These are phyloP conservation scores for Sebastes cheni DNA, from an alignment of 2,797 vertebrate species.

Conservation along the genomic window DNA sequence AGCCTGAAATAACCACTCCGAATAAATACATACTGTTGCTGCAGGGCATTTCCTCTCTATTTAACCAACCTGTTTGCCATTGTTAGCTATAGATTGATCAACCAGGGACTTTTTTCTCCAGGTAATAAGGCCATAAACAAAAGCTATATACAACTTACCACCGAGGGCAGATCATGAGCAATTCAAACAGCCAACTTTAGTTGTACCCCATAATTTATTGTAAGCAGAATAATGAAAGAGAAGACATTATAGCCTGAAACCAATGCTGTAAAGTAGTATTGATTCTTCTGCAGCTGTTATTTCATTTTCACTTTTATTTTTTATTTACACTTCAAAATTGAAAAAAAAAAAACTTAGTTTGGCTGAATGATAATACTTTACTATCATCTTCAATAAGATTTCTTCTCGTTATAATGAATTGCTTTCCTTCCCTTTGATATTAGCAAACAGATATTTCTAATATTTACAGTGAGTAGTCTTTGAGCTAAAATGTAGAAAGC, in stretches of 20 bases:
- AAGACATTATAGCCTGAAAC: not conserved
- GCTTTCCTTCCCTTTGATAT: not conserved
- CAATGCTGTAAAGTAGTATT: not conserved
- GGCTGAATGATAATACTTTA: not conserved
- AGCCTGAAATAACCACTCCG: conserved; percentile 34
- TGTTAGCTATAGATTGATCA: conserved; percentile 27
- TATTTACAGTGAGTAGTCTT: not conserved
- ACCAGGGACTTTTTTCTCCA: not conserved
- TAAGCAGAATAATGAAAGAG: not conserved
- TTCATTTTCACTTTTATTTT: not conserved
- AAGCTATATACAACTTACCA: not conserved
- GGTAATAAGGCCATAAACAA: not conserved
- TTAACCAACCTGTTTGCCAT: conserved; percentile 17
- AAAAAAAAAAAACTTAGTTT: not conserved
- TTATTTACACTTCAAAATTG: not conserved
- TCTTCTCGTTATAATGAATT: not conserved
- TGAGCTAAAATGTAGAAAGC: not conserved
- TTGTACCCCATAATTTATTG: not conserved
- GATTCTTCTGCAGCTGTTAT: not conserved
- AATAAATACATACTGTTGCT: conserved; percentile 19
- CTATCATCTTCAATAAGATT: not conserved
- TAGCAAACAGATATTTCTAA: not conserved
- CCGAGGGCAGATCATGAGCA: not conserved
- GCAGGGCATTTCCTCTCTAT: conserved; percentile 18
- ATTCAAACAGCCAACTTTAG: not conserved